phyloP scores from a whole-genome alignment of 2,113 vertebrate species.

The Oostethus manadensis region DNA sequence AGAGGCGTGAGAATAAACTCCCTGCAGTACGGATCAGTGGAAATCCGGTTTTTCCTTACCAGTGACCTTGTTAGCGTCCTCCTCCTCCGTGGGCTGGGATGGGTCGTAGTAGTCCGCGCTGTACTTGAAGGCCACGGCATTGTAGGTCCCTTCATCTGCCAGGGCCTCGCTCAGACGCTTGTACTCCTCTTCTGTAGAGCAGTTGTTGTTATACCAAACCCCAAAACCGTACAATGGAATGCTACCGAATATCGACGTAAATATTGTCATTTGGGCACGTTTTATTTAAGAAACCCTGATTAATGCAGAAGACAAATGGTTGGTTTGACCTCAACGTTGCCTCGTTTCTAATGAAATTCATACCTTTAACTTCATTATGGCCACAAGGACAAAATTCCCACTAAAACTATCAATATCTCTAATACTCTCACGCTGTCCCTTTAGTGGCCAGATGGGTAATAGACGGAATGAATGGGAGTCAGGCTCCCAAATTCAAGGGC shows the following conservation, averaged over 20 bases:
- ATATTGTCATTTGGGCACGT: not conserved
- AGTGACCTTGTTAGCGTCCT: slow-evolving; percentile 80
- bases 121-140: slow-evolving; percentile 89
- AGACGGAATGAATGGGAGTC: slow-evolving; percentile 50
- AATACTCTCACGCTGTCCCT: slow-evolving; percentile 26
- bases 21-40: not conserved
- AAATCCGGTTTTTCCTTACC: slow-evolving; percentile 65
- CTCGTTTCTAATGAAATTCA: slow-evolving; percentile 22
- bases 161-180: slow-evolving; percentile 93
- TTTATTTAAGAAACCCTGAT: not conserved
- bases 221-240: too few relatives aligned
- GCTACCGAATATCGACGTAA: too few relatives aligned
- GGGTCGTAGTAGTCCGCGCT: slow-evolving; percentile 97
- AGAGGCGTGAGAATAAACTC: not conserved
- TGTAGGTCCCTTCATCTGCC: slow-evolving; percentile 91
- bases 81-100: slow-evolving; percentile 94
- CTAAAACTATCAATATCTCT: slow-evolving; percentile 45
- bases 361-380: slow-evolving; percentile 22
- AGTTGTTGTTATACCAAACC: not conserved
- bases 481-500: slow-evolving; percentile 53
- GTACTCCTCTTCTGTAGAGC: slow-evolving; percentile 91
- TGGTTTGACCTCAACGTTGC: not conserved
- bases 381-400: slow-evolving; percentile 39
- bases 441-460: slow-evolving; percentile 52
- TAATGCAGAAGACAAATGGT: not conserved